These are phyloP conservation scores for Ictidomys tridecemlineatus DNA, from an alignment of 2,113 vertebrate genomes.

Conservation along the genomic window DNA sequence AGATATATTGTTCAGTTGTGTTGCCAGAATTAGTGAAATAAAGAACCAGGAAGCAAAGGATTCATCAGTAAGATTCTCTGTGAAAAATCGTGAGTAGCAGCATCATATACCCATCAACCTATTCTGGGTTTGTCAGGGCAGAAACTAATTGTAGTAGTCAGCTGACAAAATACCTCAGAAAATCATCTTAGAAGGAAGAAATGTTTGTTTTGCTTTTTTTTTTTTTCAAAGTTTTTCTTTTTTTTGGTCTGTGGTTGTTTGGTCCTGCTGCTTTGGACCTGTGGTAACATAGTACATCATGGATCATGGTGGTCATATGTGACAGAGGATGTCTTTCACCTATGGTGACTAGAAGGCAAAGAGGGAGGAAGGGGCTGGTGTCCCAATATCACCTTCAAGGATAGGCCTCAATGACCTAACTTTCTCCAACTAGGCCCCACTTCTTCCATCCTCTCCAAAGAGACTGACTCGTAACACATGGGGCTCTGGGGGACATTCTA, in stretches of 20 bases:
- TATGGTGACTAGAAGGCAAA: too few species aligned
- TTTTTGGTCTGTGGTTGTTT: too few species aligned
- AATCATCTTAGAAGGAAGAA: not conserved
- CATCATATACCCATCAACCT: rapidly evolving
- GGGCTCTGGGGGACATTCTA: not conserved
- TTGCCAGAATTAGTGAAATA: not conserved
- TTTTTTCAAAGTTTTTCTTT: not conserved
- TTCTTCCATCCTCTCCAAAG: not conserved
- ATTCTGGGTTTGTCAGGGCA: not conserved
- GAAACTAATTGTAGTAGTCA: not conserved
- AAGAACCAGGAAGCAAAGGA: constrained; percentile 25
- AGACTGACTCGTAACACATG: not conserved
- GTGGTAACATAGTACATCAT: not conserved
- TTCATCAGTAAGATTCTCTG: not conserved
- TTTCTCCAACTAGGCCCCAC: not conserved
- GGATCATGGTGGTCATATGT: not conserved
- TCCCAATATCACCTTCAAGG: not conserved
- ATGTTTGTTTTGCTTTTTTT: not conserved
- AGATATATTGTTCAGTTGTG: not conserved
- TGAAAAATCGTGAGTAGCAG: not conserved
- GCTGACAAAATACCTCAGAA: not conserved
- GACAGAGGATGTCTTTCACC: not conserved
- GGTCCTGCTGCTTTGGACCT: not conserved
- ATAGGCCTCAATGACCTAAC: not conserved
- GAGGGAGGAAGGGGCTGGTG: not conserved